Base-by-base conservation (phyloP, 2,797 vertebrate species). In the Eospalax fontanierii region DNA sequence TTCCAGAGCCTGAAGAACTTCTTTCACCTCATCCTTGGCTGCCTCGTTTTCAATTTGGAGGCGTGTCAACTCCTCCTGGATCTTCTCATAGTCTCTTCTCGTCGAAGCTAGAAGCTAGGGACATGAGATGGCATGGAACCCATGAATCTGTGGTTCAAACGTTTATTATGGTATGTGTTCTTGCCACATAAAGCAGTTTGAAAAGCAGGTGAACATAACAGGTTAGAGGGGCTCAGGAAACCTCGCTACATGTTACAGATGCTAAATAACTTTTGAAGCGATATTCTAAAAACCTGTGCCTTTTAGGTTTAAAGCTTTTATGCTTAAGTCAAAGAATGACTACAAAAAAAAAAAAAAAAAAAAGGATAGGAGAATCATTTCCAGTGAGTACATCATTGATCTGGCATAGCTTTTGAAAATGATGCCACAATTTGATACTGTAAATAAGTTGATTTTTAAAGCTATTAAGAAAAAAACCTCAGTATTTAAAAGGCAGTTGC, bases 1-100 rank as follows among this genome's bases (percentile, higher is more conserved):
- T 95, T 99, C 99, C 97, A 99, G 98, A 0, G 99, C 99, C 97
- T 99, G 99, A 21, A 99, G 99, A 43, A 99, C 99, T 98, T 99
- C 99, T 96, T 99, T 99, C 97, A 99, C 99, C 93, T 99, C 99
- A 2, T 99, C 99, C 97, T 99, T 99, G 0, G 99, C 99, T 0
- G 99, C 98, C 59, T 99, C 99, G 0, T 99, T 99, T 98, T 99
- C 99, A 74, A 99, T 98, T 98, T 99, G 99, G 78, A 99, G 98
- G 1, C 99, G 99, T 0, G 98, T 99, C 96, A 99, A 95, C 92
- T 99, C 99, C 96, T 99, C 99, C 94, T 99, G 99, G 73, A 99
- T 98, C 90, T 99, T 99, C 96, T 99, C 99, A 0, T 99, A 99
- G 97, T 99, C 99, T 96, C 99, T 99, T 63, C 98, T 99, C 0